A percentile compares a stretch with the other conserved stretches of the same genome.
Evolutionary conservation across 2,113 vertebrate genomes (phyloP).

Genomic region (Crypturellus undulatus): DNA sequence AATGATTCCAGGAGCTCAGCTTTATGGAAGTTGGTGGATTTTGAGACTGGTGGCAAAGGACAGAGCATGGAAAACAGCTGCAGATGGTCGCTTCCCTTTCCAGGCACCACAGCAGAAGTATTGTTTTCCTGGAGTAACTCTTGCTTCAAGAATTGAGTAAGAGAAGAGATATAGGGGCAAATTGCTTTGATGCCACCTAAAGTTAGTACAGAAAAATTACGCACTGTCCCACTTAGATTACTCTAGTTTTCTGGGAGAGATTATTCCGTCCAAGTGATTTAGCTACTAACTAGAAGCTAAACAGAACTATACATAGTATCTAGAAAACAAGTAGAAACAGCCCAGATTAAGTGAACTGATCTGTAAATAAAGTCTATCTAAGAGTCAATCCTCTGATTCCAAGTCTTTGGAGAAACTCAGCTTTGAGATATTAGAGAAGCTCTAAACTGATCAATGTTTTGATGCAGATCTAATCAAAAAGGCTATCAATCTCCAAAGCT

Average conservation of each 20-base stretch:
- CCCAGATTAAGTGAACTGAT: neutral
- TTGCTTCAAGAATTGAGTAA: neutral
- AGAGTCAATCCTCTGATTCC: neutral
- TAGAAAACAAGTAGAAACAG: neutral
- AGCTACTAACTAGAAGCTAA: neutral
- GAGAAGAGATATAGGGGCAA: neutral
- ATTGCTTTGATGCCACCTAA: neutral
- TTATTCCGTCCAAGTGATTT: neutral
- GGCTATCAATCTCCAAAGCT: neutral
- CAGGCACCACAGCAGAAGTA: neutral
- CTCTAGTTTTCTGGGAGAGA: neutral
- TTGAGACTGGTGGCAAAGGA: neutral
- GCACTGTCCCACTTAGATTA: neutral
- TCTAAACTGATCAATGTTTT: neutral
- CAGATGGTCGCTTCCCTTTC: neutral
- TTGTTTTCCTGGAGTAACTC: neutral
- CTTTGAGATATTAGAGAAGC: neutral
- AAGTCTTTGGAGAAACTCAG: neutral
- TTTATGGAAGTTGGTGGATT: conserved; percentile 1
- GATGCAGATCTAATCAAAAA: neutral
- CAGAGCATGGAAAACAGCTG: neutral
- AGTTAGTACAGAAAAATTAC: neutral
- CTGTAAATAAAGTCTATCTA: neutral
- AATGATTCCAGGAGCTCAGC: neutral
- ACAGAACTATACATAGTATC: neutral